Base-by-base conservation (phyloP, 1,140 invertebrate species). In the Trichomalopsis sarcophagae region DNA sequence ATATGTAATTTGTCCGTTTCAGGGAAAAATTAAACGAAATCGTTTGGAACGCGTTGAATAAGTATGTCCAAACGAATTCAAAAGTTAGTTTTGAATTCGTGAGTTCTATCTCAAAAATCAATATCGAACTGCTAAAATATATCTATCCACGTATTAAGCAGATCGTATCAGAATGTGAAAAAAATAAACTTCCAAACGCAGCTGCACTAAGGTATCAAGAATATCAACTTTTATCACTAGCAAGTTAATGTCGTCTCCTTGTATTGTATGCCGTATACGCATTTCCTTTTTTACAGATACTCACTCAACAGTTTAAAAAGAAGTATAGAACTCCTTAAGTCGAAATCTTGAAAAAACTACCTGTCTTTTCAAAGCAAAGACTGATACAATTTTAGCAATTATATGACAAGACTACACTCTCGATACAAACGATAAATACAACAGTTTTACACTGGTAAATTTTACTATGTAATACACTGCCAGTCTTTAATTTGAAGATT, bases 71-170 rank as follows among this genome's bases (percentile, higher is more conserved):
- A 47, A 76, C 80, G 36, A 87, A 92, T 82, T 82, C 84, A 10
- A 88, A 90, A 83, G 62, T 55, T 6, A 88, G 88, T 30, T 93
- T 93, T 83, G 88, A 90, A 76, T 87, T 93, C 17, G 80, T 93
- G 68, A 87, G 84, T 40, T 88, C 74, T n/a, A 47, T 91, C 21
- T 33, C 82, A 10, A 17, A 85, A n/a, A 82, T 90, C 71, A 88
- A 89, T 50, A 62, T 55, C 6, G 81, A 87, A 44, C 73, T 92
- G 7, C 87, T 91, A 11, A 68, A 88, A 40, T 84, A 80, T 62
- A 81, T 90, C 17, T 79, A 89, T 3, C 82, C 89, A 7, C 85
- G 85, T 68, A 86, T 92, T 40, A 88, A 92, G 73, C 23, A 75
- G 62, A 87, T 87, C 4, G 87, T 93, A 50, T 47, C 23, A 10